Percentiles rank a stretch among this genome's conserved stretches.
Evolutionary conservation across 1,140 invertebrate species (phyloP).

Genomic region (Caerostris extrusa): DNA sequence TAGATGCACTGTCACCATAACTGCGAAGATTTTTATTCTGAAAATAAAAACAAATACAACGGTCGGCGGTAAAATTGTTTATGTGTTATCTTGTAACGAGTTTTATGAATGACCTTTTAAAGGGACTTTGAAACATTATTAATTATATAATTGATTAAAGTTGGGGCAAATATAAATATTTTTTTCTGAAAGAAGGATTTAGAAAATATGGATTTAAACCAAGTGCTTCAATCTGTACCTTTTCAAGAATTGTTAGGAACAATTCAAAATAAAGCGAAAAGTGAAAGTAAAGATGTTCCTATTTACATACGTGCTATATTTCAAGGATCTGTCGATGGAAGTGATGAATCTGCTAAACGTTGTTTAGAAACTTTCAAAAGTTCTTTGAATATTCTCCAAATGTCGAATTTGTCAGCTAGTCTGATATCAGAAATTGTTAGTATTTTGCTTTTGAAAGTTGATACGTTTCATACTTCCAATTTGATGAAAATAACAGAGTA

Average conservation of each 20-base stretch:
- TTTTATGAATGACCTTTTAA: not conserved
- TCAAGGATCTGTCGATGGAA: conserved; percentile 18
- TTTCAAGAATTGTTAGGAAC: conserved; percentile 42
- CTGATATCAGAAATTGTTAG: conserved; percentile 39
- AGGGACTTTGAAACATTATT: not conserved
- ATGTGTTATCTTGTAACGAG: not conserved
- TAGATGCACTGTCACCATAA: not conserved
- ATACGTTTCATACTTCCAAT: conserved; percentile 56
- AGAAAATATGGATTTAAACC: conserved; percentile 28
- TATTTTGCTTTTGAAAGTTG: conserved; percentile 42
- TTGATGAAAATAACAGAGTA: conserved; percentile 61
- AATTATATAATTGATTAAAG: not conserved
- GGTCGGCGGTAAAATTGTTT: not conserved
- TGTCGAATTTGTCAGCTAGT: not conserved
- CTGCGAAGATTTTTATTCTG: not conserved
- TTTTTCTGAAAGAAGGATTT: not conserved
- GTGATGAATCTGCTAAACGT: conserved; percentile 62
- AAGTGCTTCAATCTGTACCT: conserved; percentile 44
- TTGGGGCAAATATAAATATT: too few relatives aligned
- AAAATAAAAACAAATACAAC: not conserved
- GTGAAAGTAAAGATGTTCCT: conserved; percentile 54
- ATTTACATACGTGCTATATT: conserved; percentile 59
- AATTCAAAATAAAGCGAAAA: conserved; percentile 56
- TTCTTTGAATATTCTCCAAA: conserved; percentile 34
- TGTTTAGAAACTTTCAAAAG: conserved; percentile 68